Base-by-base conservation (phyloP, 2,113 vertebrate genomes). In the Alouatta palliata region DNA sequence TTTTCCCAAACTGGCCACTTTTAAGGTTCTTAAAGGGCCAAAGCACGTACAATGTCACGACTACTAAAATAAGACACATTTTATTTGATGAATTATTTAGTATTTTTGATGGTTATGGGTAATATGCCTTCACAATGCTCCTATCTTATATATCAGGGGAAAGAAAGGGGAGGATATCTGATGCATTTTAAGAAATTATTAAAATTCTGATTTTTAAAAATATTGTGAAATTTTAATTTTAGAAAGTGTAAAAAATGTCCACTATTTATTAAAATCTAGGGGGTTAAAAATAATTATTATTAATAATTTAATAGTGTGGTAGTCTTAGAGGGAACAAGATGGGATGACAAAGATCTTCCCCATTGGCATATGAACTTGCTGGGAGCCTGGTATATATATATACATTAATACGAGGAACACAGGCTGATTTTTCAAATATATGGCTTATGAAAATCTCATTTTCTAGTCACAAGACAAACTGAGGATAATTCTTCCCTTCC, bases 21-120 rank as follows among this genome's bases (percentile, higher is more conserved):
- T 88, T n/a, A 89, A 87, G 45, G 70, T 61, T 91, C 75, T 95
- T 94, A 87, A 96, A 96, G 91, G 91, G 32, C 37, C 71, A 97
- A 96, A 82, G 23, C 64, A 84, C 61, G 16, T 94, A 13, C 14
- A 64, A 0, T 92, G 47, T 91, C 87, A 70, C 25, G 80, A 79
- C 77, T 92, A 56, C 77, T 83, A 32, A 91, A 93, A 27, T 0
- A 40, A 71, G 70, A 61, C 35, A 76, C 6, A 83, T 82, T 66
- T 79, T 56, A 71, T 35, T 85, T 90, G 85, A 71, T 82, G 10
- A 82, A 32, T 43, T 52, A 95, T 21, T 77, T 79, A 37, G 25
- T 87, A 94, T 87, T 66, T 96, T 88, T 96, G 58, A 58, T 96
- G 45, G 66, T 84, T 32, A 16, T 54, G 13, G 61, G 56, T 87